A percentile compares a stretch with the other conserved stretches of the same genome.
phyloP scores from a whole-genome alignment of 2,113 vertebrate species.

The Trachemys scripta region DNA sequence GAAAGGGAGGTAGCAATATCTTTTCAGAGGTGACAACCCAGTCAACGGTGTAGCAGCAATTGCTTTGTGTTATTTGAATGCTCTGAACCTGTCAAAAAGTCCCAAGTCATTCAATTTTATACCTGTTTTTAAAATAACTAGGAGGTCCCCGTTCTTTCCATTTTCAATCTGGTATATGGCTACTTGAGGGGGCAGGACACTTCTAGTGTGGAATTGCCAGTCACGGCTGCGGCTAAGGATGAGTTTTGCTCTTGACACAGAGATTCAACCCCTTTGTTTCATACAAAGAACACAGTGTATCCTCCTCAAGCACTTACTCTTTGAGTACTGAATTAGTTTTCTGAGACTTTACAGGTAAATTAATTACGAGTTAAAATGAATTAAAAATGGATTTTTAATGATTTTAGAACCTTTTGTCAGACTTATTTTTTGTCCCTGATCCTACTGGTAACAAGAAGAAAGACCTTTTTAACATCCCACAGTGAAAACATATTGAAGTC shows the following conservation, averaged over 20 bases:
- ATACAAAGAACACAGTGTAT: background rate
- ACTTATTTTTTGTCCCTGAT: background rate
- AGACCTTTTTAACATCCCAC: background rate
- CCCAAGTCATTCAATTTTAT: background rate
- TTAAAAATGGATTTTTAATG: background rate
- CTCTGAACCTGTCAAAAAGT: accelerated
- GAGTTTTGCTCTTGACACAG: background rate
- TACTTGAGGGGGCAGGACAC: background rate
- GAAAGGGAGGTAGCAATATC: background rate
- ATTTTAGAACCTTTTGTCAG: accelerated
- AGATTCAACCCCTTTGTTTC: background rate
- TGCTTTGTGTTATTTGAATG: background rate
- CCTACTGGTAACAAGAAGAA: accelerated
- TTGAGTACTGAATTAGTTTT: accelerated
- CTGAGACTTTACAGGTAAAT: accelerated
- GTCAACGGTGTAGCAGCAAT: background rate
- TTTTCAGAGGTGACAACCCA: background rate
- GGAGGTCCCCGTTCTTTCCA: background rate
- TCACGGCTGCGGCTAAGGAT: background rate
- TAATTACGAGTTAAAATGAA: background rate
- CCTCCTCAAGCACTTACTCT: background rate
- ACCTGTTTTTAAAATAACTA: background rate
- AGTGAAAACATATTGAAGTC: background rate
- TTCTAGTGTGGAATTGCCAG: background rate
- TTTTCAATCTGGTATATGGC: background rate